These are phyloP conservation scores for Lacanobia oleracea DNA, from an alignment of 2,888 invertebrate genomes.

Conservation along the genomic window DNA sequence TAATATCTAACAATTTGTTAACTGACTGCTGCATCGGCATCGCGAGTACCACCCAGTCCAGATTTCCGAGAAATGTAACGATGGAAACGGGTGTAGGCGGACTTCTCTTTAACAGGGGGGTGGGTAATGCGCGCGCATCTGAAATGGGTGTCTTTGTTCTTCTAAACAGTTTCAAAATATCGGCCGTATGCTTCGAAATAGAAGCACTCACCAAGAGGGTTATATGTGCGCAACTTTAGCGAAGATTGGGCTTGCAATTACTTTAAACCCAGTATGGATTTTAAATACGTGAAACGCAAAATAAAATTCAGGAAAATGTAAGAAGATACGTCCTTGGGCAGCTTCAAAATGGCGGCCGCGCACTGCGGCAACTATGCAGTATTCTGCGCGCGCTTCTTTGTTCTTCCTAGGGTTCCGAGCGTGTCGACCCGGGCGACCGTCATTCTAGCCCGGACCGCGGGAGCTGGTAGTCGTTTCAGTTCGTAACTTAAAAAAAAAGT, in stretches of 20 bases:
- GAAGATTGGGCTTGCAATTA: background rate
- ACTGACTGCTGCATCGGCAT: background rate
- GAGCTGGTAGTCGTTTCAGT: background rate
- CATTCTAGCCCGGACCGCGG: constrained; percentile 15
- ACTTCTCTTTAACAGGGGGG: background rate
- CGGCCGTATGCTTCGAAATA: constrained; percentile 1
- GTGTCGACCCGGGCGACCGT: background rate
- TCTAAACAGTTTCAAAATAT: constrained; percentile 8
- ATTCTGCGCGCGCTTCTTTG: constrained; percentile 34
- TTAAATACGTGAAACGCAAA: background rate
- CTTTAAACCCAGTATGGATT: background rate
- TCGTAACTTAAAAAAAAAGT: background rate
- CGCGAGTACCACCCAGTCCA: constrained; percentile 2
- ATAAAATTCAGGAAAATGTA: background rate
- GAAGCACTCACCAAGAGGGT: background rate
- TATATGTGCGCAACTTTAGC: background rate
- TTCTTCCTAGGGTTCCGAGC: background rate
- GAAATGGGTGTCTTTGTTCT: constrained; percentile 1
- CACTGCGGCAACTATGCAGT: background rate
- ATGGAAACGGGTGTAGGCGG: constrained; percentile 26
- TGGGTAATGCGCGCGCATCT: constrained; percentile 43
- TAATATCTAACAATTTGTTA: background rate
- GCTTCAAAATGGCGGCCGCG: constrained; percentile 32
- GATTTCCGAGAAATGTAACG: constrained; percentile 46
- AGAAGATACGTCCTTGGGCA: background rate